Evolutionary conservation across 2,888 invertebrate species (phyloP), one percentile per base, ranked within the genome.

Genomic region (Zele albiditarsus): DNA sequence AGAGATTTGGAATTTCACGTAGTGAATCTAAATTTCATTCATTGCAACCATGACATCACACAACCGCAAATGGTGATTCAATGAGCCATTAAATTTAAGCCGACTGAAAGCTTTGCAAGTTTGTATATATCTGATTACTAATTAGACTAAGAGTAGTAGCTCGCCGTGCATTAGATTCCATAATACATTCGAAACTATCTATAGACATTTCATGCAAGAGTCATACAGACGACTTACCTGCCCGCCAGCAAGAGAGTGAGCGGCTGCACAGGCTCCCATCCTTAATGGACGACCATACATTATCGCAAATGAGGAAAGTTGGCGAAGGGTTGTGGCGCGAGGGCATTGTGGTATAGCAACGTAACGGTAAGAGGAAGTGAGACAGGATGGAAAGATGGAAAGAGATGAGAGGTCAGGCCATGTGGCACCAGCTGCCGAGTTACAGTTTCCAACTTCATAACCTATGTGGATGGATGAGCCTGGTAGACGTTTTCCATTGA

Each of bases 241-340:
- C 25, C 25, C 42, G 57, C 58, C 67, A 67, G 68, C 33, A 46
- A 62, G 66, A 62, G 74, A 72, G 77, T 70, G 57, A 77, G 42
- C 73, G 71, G 74, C 60, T 66, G 71, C 66, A 67, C 62, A 57
- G 68, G 74, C 77, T 77, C 77, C 77, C 75, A 81, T 82, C 84
- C 86, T 86, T 86, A 87, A 87, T 87, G 87, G 87, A 80, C 79
- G 83, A 83, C 83, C 86, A 87, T 87, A 86, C 84, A 87, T 87
- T 87, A 87, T 85, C 85, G 84, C 85, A 87, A 87, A 87, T 87
- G 87, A 86, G 87, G 83, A 87, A 87, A 87, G 87, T 87, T 87
- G 80, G 81, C 78, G 78, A 79, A 76, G 79, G 71, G 62, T 71
- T 62, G 62, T n/a, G 42, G 60, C 62, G 42, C 60, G 27, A 71